Evolutionary conservation across 2,888 invertebrate genomes (phyloP).

Genomic region (Heliconius aoede): DNA sequence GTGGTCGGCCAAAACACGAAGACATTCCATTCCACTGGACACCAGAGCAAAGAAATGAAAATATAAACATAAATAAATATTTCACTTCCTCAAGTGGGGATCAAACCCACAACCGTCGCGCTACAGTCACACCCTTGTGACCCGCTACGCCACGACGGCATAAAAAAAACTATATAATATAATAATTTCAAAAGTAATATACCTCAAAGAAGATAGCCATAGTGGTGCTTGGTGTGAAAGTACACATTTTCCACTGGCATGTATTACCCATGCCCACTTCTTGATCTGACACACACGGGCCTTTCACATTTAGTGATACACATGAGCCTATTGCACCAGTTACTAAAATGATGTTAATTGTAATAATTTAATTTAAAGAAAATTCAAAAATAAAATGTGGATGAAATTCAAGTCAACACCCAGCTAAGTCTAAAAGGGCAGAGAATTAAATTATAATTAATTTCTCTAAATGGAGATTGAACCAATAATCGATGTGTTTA

Average conservation of each 20-base stretch:
- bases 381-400: too few relatives aligned
- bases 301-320: conserved; percentile 96
- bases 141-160: not conserved
- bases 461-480: not conserved
- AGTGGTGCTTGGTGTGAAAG: conserved; percentile 95
- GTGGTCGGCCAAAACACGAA: too few relatives aligned
- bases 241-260: conserved; percentile 99
- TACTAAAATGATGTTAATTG: conserved; percentile 74
- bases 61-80: too few relatives aligned
- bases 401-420: not conserved
- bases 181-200: not conserved
- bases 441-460: not conserved
- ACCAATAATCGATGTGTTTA: not conserved
- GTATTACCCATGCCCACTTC: conserved; percentile 99
- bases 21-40: too few relatives aligned
- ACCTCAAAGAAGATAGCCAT: conserved; percentile 97
- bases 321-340: conserved; percentile 98
- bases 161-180: not conserved
- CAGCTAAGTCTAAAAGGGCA: not conserved
- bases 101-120: too few relatives aligned
- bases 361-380: not conserved
- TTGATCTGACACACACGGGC: conserved; percentile 96
- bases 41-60: too few relatives aligned
- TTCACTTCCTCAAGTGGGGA: too few relatives aligned
- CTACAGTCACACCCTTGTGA: too few relatives aligned